These are phyloP conservation scores for Oncorhynchus tshawytscha DNA, from an alignment of 2,113 vertebrate species.

Conservation along the genomic window DNA sequence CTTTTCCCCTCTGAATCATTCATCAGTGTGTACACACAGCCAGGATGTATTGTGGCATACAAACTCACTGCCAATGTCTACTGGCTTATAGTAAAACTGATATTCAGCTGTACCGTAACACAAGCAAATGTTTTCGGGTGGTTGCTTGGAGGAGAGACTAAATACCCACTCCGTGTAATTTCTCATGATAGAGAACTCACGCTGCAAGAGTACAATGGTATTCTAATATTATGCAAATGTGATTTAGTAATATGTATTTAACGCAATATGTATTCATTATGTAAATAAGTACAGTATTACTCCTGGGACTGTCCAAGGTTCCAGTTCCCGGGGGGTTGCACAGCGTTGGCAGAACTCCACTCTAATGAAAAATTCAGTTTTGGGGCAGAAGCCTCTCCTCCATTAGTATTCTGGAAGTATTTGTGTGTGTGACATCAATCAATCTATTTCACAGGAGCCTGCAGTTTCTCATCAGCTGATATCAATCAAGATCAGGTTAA, in stretches of 20 bases:
- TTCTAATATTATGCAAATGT: constrained; percentile 4
- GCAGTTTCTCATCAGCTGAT: constrained; percentile 29
- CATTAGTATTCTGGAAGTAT: constrained; percentile 41
- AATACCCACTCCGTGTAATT: too few relatives aligned
- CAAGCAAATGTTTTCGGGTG: too few relatives aligned
- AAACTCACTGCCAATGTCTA: background rate
- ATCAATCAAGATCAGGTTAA: constrained; percentile 49
- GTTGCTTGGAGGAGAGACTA: too few relatives aligned
- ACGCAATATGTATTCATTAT: constrained; percentile 13
- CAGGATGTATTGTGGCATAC: background rate
- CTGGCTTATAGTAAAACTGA: background rate
- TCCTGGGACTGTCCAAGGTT: background rate
- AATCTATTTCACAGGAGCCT: constrained; percentile 21
- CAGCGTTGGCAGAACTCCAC: background rate
- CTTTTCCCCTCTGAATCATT: constrained; percentile 20
- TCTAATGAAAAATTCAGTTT: constrained; percentile 22
- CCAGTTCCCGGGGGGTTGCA: too few relatives aligned
- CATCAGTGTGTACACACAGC: constrained; percentile 17
- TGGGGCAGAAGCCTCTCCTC: constrained; percentile 27
- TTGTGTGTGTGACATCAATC: constrained; percentile 42
- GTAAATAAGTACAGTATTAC: background rate
- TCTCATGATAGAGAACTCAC: too few relatives aligned
- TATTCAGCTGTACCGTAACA: too few relatives aligned
- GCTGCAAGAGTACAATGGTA: background rate
- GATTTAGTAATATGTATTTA: constrained; percentile 3